Percentiles rank a stretch among this genome's conserved stretches.
These are phyloP conservation scores for Beris chalybata DNA, from an alignment of 2,888 invertebrate species.

Conservation along the genomic window DNA sequence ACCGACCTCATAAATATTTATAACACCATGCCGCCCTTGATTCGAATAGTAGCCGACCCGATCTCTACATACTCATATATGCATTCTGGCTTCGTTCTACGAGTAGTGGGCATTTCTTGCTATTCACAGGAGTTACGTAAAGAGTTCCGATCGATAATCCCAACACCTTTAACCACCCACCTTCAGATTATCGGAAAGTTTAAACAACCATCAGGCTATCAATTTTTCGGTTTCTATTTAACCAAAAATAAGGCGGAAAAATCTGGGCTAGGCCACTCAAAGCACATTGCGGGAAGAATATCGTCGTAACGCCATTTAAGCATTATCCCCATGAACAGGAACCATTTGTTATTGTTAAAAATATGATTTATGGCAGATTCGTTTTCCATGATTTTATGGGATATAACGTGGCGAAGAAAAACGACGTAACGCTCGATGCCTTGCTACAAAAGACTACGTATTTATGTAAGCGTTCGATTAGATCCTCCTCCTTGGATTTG, in stretches of 20 bases:
- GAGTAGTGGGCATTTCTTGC: not conserved
- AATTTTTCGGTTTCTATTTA: no score
- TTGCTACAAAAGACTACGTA: constrained; percentile 35
- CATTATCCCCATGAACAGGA: constrained; percentile 19
- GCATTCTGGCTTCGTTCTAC: not conserved
- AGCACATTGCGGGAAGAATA: constrained; percentile 8
- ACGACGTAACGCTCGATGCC: constrained; percentile 36
- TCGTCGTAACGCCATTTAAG: constrained; percentile 12
- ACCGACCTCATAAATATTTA: constrained; percentile 37
- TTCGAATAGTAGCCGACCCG: constrained; percentile 8
- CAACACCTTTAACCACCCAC: constrained; percentile 1
- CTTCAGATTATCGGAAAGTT: not conserved
- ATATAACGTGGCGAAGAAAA: constrained; percentile 15
- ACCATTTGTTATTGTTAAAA: constrained; percentile 39
- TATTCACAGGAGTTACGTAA: not conserved
- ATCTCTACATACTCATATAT: constrained; percentile 12
- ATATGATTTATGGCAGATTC: constrained; percentile 40
- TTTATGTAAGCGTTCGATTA: constrained; percentile 35
- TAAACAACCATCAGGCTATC: no score
- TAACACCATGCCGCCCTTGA: constrained; percentile 24
- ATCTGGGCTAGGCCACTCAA: constrained; percentile 2
- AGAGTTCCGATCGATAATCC: not conserved
- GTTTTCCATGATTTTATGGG: constrained; percentile 23
- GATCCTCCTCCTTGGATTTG: constrained; percentile 17
- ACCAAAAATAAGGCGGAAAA: not conserved